Conservation (phyloP, 2,113 vertebrate genomes). For the Noctilio leporinus region DNA sequence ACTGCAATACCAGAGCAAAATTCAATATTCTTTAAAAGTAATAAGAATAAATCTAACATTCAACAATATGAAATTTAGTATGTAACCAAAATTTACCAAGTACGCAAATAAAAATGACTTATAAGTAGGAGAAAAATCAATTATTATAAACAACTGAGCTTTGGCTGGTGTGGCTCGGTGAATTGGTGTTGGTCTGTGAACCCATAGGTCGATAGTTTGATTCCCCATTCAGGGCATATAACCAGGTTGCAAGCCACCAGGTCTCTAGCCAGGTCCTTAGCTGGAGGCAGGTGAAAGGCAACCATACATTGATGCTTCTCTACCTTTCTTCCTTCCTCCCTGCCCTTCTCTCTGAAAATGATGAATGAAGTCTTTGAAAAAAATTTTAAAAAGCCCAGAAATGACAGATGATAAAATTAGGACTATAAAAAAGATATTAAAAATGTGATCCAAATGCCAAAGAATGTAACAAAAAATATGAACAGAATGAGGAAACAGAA, state of each 20-base stretch:
- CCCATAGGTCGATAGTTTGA: too few relatives aligned
- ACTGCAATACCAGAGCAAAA: neutral
- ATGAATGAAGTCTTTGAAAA: too few relatives aligned
- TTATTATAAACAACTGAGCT: neutral
- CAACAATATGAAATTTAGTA: neutral
- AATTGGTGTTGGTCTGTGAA: too few relatives aligned
- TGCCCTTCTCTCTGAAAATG: too few relatives aligned
- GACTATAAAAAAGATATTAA: neutral
- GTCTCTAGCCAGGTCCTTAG: too few relatives aligned
- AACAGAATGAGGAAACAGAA: neutral
- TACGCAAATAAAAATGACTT: neutral
- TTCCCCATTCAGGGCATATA: too few relatives aligned
- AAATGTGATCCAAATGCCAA: neutral
- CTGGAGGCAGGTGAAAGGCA: too few relatives aligned
- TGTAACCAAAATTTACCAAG: neutral
- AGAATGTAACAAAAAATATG: neutral
- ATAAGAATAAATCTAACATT: neutral
- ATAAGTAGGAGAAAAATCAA: neutral
- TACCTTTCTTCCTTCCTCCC: too few relatives aligned
- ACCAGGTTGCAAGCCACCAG: too few relatives aligned
- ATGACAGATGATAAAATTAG: neutral
- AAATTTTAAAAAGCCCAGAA: too few relatives aligned
- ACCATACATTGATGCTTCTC: too few relatives aligned
- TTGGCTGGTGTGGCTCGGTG: too few relatives aligned
- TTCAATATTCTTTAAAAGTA: neutral